Base-by-base conservation (phyloP, 2,888 invertebrate genomes). In the Morpho helenor region DNA sequence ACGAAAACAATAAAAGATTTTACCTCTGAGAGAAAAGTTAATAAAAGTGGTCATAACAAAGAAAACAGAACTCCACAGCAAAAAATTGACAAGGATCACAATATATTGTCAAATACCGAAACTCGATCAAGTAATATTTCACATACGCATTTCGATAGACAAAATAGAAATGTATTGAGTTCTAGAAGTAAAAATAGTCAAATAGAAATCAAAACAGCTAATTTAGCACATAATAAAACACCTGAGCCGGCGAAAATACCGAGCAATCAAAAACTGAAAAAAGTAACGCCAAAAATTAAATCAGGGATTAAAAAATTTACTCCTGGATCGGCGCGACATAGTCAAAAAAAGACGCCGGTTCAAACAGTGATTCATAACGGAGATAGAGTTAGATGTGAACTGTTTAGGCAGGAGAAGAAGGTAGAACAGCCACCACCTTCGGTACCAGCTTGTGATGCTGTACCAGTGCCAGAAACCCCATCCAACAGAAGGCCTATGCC, bases 331-430 rank as follows among this genome's bases (percentile, higher is more conserved):
- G 71, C 73, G 3, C 72, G 73, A 52, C 70, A 74, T 42, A 83
- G 81, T 68, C 71, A 79, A 2, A 85, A 78, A 65, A 87, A 83
- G 61, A 76, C 80, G 2, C 80, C 80, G 5, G 73, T 76, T 49
- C 79, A 76, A 60, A 63, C 63, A 40, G 22, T 71, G 0, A 65
- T 75, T 52, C 79, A 80, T 39, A 83, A 80, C 45, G 82, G 84
- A 56, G 86, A 87, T 23, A 87, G 73, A 73, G 86, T 83, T 0
- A 75, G 84, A 65, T 86, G 87, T 71, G 85, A 85, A 66, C 68
- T 85, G 43, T 86, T 84, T 64, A 67, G 78, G 16, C 75, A 77
- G 16, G 77, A 73, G 16, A 54, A 64, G 7, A 76, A 69, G 44
- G 73, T 77, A 43, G 76, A 77, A 7, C 62, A 62, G 0, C 60